Base-by-base conservation (phyloP, 2,888 invertebrate species). In the Brachypalpus laphriformis region DNA sequence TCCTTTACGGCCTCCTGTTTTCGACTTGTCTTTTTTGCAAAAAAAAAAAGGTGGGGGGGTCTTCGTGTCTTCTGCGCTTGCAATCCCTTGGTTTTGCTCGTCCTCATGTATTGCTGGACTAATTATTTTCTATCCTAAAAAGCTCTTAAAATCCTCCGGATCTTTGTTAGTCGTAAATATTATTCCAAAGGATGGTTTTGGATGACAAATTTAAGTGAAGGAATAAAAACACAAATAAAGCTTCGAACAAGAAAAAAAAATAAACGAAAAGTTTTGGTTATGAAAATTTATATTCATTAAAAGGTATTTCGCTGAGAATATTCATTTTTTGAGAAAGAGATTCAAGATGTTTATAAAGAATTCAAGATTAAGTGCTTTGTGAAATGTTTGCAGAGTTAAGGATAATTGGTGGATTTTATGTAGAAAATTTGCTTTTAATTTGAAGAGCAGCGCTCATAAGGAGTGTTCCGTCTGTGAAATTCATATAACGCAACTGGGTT, bases 91-190 rank as follows among this genome's bases (percentile, higher is more conserved):
- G n/a, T 56, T 34, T 31, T 9, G 9, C 9, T 28, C 54, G 2
- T 42, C 20, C 34, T 18, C 37, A 57, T 72, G 56, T 65, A 72
- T 63, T 54, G 25, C 5, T 18, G 40, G 49, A 61, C 72, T 81
- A 81, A 81, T 81, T 81, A 75, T 75, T 63, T 61, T 81, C 16
- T 51, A 61, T 54, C 47, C 54, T 63, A 34, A 25, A 72, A 72
- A 59, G 34, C 16, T 54, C 31, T 25, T 45, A 25, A 37, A 28
- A 80, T 51, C 47, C 40, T 5, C 37, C n/a, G 54, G 37, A 11
- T 56, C 5, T 28, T 22, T 22, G 22, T 45, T 18, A 45, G 71
- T 68, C 66, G 40, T 37, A 59, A 80, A 80, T 54, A 20, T 57
- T 49, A 63, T 47, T 75, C n/a, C 47, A 47, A 49, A 37, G 42